Percentiles rank a stretch among this genome's conserved stretches.
phyloP scores from a whole-genome alignment of 2,797 vertebrate genomes.

The Alauda arvensis region DNA sequence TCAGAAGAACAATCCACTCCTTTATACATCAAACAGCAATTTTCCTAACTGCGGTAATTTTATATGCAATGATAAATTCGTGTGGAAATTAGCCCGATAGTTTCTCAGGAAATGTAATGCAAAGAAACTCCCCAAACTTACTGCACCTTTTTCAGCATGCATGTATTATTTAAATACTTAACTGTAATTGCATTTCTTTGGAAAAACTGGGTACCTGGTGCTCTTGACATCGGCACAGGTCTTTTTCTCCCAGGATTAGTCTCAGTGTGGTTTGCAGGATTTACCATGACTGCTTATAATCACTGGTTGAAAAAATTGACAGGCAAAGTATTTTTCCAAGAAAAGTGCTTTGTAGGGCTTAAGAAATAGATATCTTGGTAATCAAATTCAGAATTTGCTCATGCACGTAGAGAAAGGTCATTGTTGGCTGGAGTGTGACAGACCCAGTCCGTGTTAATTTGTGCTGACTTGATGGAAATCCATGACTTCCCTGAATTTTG shows the following conservation, averaged over 20 bases:
- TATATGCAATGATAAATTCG: conserved; percentile 1
- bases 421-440: conserved; percentile 24
- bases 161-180: background rate
- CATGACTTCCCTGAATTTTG: background rate
- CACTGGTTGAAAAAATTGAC: conserved; percentile 25
- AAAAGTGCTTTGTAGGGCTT: conserved; percentile 19
- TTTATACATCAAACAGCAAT: conserved; percentile 44
- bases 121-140: background rate
- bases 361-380: conserved; percentile 24
- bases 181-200: background rate
- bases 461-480: conserved; percentile 18
- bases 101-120: background rate
- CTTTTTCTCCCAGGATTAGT: conserved; percentile 26
- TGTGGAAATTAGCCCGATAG: background rate
- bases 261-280: conserved; percentile 31
- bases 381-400: background rate
- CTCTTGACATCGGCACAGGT: background rate
- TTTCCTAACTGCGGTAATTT: conserved; percentile 48
- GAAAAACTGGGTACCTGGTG: background rate
- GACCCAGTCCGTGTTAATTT: background rate
- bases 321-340: conserved; percentile 30
- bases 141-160: background rate
- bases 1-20: conserved; percentile 44
- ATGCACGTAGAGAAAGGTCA: background rate
- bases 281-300: conserved; percentile 29